Base-by-base conservation (phyloP, 2,888 invertebrate species). In the Yponomeuta sedellus region DNA sequence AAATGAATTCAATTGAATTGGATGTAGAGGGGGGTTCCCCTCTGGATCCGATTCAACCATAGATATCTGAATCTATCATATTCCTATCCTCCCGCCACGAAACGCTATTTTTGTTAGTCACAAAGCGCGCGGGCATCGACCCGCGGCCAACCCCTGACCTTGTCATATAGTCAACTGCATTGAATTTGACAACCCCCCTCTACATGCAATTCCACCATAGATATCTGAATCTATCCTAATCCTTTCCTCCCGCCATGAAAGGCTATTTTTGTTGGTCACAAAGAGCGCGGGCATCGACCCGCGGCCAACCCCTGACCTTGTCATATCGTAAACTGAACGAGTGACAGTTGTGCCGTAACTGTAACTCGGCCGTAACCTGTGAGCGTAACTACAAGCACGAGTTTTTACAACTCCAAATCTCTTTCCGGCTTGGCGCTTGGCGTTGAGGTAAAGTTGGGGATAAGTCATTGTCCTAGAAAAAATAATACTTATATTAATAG, bases 231-330 rank as follows among this genome's bases (percentile, higher is more conserved):
- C 44, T 5, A 6, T 8, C n/a, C n/a, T n/a, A n/a, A n/a, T n/a
- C 34, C 44, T 12, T 16, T 52, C 44, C 44, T 12, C 16, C 0
- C 44, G 44, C 44, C 44, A 52, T 16, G 44, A 52, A 25, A 25
- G 44, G 44, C 20, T 58, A 58, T 19, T n/a, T 56, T 19, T 58
- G 58, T 64, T 56, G 56, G 16, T 66, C 44, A 44, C 61, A 66
- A 66, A 59, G 52, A n/a, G 57, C 25, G 61, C 83, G 89, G 84
- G 70, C 88, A 78, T 84, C 86, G 89, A 89, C 89, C 90, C 83
- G 80, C 76, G 83, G 81, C 86, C 88, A 89, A 88, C 90, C 90
- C 88, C 87, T 90, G 90, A 90, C 90, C 90, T 90, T 90, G 89
- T 81, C 77, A 19, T 87, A 82, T 86, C 87, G 88, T 88, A 87